Percentiles rank a stretch among this genome's conserved stretches.
Conservation (phyloP, 2,888 invertebrate genomes). For the Muschampia plurimacula region DNA sequence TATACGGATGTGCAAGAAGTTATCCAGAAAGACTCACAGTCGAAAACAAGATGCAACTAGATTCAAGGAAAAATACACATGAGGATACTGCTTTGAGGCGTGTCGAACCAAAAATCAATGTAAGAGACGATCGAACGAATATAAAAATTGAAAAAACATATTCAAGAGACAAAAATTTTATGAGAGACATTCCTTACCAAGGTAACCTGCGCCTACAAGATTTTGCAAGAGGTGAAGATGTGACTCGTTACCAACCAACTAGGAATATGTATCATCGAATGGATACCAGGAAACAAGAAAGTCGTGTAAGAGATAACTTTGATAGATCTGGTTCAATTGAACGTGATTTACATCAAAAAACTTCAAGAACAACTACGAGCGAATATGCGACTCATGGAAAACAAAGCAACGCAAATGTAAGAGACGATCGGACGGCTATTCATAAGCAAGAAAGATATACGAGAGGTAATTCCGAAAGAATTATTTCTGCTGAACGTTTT, state of each 20-base stretch:
- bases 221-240: too few species aligned
- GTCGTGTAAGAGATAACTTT: background rate
- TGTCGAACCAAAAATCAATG: background rate
- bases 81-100: background rate
- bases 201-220: background rate
- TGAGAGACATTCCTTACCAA: background rate
- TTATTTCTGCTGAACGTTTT: background rate
- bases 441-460: background rate
- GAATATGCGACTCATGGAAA: background rate
- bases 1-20: background rate
- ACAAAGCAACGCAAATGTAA: background rate
- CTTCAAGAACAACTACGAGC: background rate
- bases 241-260: too few species aligned
- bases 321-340: background rate
- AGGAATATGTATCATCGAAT: background rate
- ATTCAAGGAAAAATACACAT: background rate
- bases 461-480: background rate
- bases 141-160: background rate
- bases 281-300: conserved; percentile 6
- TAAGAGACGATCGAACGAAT: too few species aligned
- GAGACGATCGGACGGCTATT: background rate
- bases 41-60: background rate
- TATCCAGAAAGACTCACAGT: background rate
- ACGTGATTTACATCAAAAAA: background rate
- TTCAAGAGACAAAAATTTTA: background rate